Conservation (phyloP, 2,888 invertebrate genomes). For the Apotomis capreana region DNA sequence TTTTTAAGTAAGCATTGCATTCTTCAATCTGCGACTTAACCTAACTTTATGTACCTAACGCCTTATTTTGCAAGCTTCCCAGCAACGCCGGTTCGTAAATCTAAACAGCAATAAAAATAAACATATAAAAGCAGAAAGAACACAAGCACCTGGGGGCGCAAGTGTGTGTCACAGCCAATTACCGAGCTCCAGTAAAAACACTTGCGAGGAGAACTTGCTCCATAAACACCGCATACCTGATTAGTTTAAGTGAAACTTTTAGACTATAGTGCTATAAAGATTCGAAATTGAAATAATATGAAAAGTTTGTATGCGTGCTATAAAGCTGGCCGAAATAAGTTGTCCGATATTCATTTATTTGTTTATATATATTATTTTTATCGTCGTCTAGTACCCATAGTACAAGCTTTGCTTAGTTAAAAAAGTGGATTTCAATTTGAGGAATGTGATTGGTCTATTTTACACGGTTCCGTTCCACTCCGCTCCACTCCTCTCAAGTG, state of each 20-base stretch:
- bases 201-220: conserved; percentile 53
- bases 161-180: conserved; percentile 48
- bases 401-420: too few species aligned
- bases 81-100: not conserved
- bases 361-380: too few species aligned
- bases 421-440: too few species aligned
- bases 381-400: too few species aligned
- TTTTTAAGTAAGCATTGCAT: too few species aligned
- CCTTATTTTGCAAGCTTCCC: not conserved
- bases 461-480: too few species aligned
- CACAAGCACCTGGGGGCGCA: conserved; percentile 20
- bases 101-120: conserved; percentile 16
- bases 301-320: not conserved
- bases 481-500: too few species aligned
- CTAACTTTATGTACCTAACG: not conserved
- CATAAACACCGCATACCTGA: conserved; percentile 60
- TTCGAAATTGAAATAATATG: not conserved
- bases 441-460: too few species aligned
- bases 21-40: too few species aligned
- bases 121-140: conserved; percentile 25
- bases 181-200: conserved; percentile 48
- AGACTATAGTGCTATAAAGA: not conserved
- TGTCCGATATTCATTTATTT: too few species aligned
- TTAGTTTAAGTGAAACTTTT: conserved; percentile 57
- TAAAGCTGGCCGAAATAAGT: too few species aligned